These are phyloP conservation scores for Pterophyllum scalare DNA, from an alignment of 2,113 vertebrate species.

Conservation along the genomic window DNA sequence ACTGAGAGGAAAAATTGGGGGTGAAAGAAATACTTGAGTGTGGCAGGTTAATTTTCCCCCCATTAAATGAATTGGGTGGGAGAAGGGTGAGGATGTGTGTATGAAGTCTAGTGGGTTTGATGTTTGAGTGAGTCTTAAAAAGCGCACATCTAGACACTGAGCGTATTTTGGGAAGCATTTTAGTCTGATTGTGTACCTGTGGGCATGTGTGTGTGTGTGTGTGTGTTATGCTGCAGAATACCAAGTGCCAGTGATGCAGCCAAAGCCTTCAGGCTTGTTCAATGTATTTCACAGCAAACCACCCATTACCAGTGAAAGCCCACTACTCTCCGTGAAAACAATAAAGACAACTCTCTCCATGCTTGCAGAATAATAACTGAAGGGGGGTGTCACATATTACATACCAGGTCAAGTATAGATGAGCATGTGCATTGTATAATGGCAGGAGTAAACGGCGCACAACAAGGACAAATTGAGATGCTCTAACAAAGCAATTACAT, in stretches of 20 bases:
- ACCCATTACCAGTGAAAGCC: conserved; percentile 47
- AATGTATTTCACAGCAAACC: conserved; percentile 51
- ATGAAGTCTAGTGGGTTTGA: not conserved
- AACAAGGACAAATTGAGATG: conserved; percentile 78
- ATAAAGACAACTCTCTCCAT: conserved; percentile 56
- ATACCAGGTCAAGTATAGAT: conserved; percentile 73
- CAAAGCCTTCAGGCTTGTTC: conserved; percentile 32
- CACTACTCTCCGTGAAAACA: conserved; percentile 52
- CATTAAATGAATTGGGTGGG: conserved; percentile 29
- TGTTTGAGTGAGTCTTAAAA: conserved; percentile 2
- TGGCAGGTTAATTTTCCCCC: conserved; percentile 29
- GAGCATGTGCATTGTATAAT: conserved; percentile 65
- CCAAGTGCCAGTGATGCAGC: not conserved
- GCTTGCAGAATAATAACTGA: conserved; percentile 62
- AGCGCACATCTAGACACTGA: not conserved
- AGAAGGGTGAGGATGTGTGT: not conserved
- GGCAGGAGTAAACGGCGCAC: conserved; percentile 65
- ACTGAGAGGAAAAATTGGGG: conserved; percentile 5
- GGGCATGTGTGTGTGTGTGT: not conserved
- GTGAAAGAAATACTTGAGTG: not conserved
- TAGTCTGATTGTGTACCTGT: conserved; percentile 16
- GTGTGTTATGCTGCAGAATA: conserved; percentile 30
- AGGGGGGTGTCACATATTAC: conserved; percentile 60
- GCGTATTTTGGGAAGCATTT: not conserved
- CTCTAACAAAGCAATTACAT: conserved; percentile 80